Percentiles rank a stretch among this genome's conserved stretches.
Conservation (phyloP, 2,113 vertebrate genomes). For the Melanostigma gelatinosum region DNA sequence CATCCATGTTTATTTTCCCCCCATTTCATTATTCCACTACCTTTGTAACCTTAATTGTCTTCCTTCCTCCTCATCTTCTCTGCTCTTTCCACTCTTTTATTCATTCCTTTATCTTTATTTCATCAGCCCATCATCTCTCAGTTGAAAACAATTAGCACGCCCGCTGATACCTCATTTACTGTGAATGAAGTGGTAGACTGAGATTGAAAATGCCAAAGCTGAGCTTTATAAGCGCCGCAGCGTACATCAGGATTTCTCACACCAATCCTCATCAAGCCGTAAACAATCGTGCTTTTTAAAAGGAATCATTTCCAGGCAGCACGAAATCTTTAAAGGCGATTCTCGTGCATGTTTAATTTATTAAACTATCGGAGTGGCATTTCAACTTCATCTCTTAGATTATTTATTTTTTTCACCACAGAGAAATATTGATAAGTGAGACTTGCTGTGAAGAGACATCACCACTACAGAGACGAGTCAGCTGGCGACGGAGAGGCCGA, state of each 20-base stretch:
- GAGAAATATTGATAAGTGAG: constrained; percentile 52
- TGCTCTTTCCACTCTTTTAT: constrained; percentile 42
- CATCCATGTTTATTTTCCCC: neutral
- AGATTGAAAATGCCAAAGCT: constrained; percentile 34
- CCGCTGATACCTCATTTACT: constrained; percentile 59
- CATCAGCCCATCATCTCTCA: constrained; percentile 69
- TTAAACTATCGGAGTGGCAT: constrained; percentile 25
- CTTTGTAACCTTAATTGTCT: constrained; percentile 15
- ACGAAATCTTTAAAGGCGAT: constrained; percentile 49
- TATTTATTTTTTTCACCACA: neutral
- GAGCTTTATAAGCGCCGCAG: neutral
- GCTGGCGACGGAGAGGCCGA: constrained; percentile 48
- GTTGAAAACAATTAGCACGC: constrained; percentile 69
- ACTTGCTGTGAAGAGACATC: constrained; percentile 38
- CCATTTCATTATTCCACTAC: constrained; percentile 20
- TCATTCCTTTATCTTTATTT: constrained; percentile 75
- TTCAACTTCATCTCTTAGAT: constrained; percentile 16
- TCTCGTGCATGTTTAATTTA: constrained; percentile 45
- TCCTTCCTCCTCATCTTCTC: neutral
- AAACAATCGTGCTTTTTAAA: constrained; percentile 33
- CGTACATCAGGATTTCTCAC: constrained; percentile 2
- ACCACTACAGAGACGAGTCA: constrained; percentile 21
- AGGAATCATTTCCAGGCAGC: constrained; percentile 22
- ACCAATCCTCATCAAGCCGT: neutral
- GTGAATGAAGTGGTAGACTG: constrained; percentile 56